Evolutionary conservation across 2,797 vertebrate species (phyloP).

Genomic region (Acanthurus leucopareius): DNA sequence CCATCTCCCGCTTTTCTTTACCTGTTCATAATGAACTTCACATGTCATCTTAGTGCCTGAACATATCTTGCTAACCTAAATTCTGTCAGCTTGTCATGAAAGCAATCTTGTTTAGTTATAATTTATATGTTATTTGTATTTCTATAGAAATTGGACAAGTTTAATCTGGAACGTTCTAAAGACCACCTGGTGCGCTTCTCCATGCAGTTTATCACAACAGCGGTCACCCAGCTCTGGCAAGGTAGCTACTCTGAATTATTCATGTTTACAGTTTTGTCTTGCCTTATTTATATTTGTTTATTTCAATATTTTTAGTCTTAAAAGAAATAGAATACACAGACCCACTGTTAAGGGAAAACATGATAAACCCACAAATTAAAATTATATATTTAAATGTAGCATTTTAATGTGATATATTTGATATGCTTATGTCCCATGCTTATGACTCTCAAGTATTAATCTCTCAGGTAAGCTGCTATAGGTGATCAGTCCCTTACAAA

Average conservation of each 20-base stretch:
- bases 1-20: neutral
- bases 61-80: neutral
- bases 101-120: neutral
- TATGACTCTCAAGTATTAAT: too few species aligned
- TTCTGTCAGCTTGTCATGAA: neutral
- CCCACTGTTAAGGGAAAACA: too few species aligned
- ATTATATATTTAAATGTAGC: too few species aligned
- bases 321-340: too few species aligned
- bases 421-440: too few species aligned
- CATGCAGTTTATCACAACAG: conserved; percentile 93
- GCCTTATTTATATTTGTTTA: too few species aligned
- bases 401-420: too few species aligned
- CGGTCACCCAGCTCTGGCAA: conserved; percentile 92
- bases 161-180: conserved; percentile 90
- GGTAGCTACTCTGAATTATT: conserved; percentile 81
- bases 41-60: neutral
- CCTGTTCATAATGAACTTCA: neutral
- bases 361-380: too few species aligned
- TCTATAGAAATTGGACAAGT: conserved; percentile 92
- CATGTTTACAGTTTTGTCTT: neutral
- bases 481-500: too few species aligned
- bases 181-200: conserved; percentile 90
- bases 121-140: conserved; percentile 34
- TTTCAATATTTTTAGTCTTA: too few species aligned
- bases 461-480: too few species aligned